Base-by-base conservation (phyloP, 2,113 vertebrate species). In the Macquaria australasica region DNA sequence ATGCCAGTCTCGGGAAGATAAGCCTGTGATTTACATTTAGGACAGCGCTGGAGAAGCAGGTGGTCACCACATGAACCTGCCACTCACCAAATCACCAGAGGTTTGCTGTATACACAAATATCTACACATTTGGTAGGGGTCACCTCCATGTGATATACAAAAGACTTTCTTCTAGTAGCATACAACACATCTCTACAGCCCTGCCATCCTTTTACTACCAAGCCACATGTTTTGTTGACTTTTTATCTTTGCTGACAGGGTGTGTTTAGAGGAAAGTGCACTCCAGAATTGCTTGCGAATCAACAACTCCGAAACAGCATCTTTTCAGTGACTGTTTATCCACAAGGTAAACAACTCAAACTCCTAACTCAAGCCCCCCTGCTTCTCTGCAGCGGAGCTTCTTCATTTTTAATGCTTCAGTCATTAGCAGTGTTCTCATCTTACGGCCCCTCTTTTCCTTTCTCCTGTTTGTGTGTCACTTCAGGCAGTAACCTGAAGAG, bases 331-430 rank as follows among this genome's bases (percentile, higher is more conserved):
- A 37, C 45, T 53, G 67, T 81, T 87, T 82, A 63, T 64, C 73
- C 7, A 7, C 73, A 45, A 69, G 48, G 80, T 84, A 87, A 89
- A 92, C 86, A 86, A 83, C 62, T 72, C 75, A 34, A 51, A 59
- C 45, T 79, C 43, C 18, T 11, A 28, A 71, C 55, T 55, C 3
- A 2, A 53, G 41, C 37, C 21, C 20, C 34, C 23, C 6, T 20
- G 73, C 39, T 64, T 59, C 76, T 56, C 76, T 8, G 66, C 74
- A 55, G 64, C 39, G 1, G 31, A 67, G 63, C 88, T 60, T 73
- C 77, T 92, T 84, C 80, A 94, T 95, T 89, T 92, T 93, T 94
- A 95, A 96, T 96, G 89, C 81, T 77, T 11, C 43, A 58, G 72
- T 89, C 92, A 87, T 89, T 87, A 81, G 84, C 23, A 2, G 50